These are phyloP conservation scores for Oceanites oceanicus DNA, from an alignment of 2,113 vertebrate genomes.

Conservation along the genomic window DNA sequence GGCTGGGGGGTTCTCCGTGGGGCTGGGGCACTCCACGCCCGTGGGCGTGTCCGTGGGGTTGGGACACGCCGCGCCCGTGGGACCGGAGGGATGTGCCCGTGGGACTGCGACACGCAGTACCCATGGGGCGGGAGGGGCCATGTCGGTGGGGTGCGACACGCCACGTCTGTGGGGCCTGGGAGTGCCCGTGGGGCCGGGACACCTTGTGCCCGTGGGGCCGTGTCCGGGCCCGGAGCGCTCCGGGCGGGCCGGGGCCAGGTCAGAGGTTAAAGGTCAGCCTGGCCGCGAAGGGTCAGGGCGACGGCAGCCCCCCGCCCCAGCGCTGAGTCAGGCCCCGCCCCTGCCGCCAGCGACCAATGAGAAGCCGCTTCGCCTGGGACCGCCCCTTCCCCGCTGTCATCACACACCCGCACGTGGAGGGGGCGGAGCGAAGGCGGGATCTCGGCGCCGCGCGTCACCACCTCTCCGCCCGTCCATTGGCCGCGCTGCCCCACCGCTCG, in stretches of 20 bases:
- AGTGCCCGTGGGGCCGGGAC: no score
- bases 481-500: fast-evolving
- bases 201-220: no score
- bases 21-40: not conserved
- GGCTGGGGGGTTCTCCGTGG: not conserved
- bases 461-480: not conserved
- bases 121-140: no score
- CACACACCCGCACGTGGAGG: conserved; percentile 60
- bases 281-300: no score
- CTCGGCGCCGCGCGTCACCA: fast-evolving
- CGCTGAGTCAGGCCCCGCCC: not conserved
- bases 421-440: not conserved
- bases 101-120: no score
- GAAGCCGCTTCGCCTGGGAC: fast-evolving
- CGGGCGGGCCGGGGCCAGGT: no score
- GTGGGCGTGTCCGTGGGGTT: no score
- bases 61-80: not conserved
- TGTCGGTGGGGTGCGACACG: not conserved
- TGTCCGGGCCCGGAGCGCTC: no score
- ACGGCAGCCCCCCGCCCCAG: not conserved
- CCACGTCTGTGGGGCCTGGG: no score
- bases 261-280: not conserved
- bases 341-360: not conserved
- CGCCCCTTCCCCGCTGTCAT: conserved; percentile 35
- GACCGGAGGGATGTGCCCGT: not conserved